Evolutionary conservation across 2,888 invertebrate genomes (phyloP), one percentile per base, ranked within the genome.

Genomic region (Pandemis corylana): DNA sequence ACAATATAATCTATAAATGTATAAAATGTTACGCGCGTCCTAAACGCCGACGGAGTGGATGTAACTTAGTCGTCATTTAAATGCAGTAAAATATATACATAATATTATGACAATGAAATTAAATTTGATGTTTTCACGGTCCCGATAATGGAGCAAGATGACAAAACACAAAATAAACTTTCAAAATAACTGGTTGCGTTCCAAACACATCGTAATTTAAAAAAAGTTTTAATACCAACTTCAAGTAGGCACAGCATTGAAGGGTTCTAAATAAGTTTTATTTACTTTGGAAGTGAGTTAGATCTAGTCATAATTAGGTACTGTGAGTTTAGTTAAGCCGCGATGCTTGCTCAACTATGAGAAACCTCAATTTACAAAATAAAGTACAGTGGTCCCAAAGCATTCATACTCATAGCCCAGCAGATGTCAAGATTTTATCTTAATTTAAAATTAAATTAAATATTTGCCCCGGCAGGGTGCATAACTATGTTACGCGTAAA

Each of bases 11-110:
- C n/a, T n/a, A n/a, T n/a, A n/a, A n/a, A n/a, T n/a, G n/a, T n/a
- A n/a, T n/a, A 51, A 51, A 13, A 56, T 56, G 20, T 20, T 46
- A 12, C 15, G 20, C 5, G 20, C 56, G 15, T 56, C 9, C 56
- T 56, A 15, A 83, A 86, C 82, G 69, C 74, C 10, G 44, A 62
- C 69, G n/a, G n/a, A 42, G 66, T 28, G 69, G 65, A 59, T 42
- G 51, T 65, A 63, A 66, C 61, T 51, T 51, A 51, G 7, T 42
- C 51, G 64, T 69, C 73, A 69, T 69, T 65, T 69, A 69, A 65
- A 73, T 65, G 65, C 73, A 65, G 46, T 71, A 75, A 67, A 71
- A 75, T 75, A 63, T 46, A 63, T 71, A 66, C 62, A 66, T 53
- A 61, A 70, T 62, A 62, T 46, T 51, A 56, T 70, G 75, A 71